Percentiles rank a stretch among this genome's conserved stretches.
Evolutionary conservation across 2,113 vertebrate species (phyloP).

Genomic region (Junco hyemalis): DNA sequence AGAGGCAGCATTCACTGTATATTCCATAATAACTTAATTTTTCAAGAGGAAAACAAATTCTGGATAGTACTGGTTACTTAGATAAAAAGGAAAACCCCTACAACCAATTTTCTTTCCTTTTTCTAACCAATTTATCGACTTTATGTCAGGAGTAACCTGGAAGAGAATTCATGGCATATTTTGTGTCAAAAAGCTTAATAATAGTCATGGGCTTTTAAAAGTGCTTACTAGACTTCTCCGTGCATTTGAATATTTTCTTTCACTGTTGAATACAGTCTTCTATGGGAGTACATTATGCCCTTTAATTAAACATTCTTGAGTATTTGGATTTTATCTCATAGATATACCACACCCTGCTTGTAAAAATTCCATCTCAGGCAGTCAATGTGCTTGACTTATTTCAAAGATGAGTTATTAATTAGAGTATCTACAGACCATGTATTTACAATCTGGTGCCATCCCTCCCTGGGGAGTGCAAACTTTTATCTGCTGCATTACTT

Average conservation of each 20-base stretch:
- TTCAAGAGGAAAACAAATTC: not conserved
- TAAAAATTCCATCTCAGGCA: constrained; percentile 56
- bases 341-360: constrained; percentile 52
- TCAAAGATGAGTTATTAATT: constrained; percentile 40
- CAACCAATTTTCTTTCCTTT: not conserved
- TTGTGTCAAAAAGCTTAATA: not conserved
- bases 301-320: constrained; percentile 56
- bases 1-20: not conserved
- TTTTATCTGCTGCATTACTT: not conserved
- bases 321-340: constrained; percentile 58
- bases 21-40: not conserved
- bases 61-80: not conserved
- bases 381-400: constrained; percentile 12
- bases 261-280: not conserved
- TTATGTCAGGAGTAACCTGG: not conserved
- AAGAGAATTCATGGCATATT: not conserved
- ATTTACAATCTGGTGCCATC: constrained; percentile 34
- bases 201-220: not conserved
- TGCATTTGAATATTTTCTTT: constrained; percentile 6
- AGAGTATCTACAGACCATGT: not conserved
- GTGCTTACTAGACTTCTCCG: not conserved
- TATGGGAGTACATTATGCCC: constrained; percentile 12
- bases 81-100: not conserved
- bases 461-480: not conserved
- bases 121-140: not conserved